Conservation (phyloP, 2,797 vertebrate species). For the Fringilla coelebs region DNA sequence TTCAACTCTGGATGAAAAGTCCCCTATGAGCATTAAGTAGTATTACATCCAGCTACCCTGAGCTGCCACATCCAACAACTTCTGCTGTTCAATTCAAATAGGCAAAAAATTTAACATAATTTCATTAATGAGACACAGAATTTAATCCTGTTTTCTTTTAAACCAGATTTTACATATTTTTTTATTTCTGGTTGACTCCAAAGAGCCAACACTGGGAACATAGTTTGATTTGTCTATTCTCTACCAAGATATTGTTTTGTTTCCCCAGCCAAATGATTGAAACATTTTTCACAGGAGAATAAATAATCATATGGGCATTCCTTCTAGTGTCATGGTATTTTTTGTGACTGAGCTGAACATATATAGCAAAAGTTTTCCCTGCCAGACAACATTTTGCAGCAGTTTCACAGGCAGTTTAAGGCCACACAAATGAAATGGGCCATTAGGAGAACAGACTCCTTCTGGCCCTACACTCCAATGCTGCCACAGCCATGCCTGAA, state of each 20-base stretch:
- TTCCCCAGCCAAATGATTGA: background rate
- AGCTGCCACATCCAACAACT: background rate
- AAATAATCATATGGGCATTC: background rate
- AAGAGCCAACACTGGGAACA: background rate
- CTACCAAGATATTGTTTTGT: background rate
- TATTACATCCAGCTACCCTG: background rate
- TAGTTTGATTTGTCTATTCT: background rate
- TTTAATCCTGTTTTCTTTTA: background rate
- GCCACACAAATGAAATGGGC: background rate
- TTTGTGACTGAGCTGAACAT: background rate
- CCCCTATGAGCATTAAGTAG: background rate
- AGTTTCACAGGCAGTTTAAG: background rate
- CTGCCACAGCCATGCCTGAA: background rate
- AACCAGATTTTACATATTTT: background rate
- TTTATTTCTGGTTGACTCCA: background rate
- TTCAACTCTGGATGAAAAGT: slow-evolving; percentile 10
- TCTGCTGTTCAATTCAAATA: background rate
- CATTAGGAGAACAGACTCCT: background rate
- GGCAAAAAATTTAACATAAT: background rate
- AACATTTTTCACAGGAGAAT: background rate
- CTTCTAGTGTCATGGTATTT: background rate
- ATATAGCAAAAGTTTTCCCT: background rate
- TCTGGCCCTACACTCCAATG: background rate
- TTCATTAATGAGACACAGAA: background rate
- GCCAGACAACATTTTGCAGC: background rate